phyloP scores from a whole-genome alignment of 2,888 invertebrate genomes.

The Drosophila setosimentum region DNA sequence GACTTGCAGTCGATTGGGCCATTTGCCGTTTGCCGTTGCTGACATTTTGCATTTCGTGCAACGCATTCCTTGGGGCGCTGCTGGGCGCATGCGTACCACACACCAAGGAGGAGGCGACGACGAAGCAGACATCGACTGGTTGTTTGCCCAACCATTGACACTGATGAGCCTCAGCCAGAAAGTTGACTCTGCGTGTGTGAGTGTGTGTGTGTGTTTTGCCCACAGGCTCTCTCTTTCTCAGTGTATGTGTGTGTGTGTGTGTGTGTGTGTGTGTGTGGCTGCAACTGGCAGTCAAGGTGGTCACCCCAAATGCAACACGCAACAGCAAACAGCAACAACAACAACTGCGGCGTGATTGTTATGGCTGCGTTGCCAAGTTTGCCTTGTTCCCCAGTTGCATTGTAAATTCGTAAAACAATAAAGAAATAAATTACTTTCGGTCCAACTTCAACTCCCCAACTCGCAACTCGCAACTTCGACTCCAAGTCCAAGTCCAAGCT shows the following conservation, averaged over 20 bases:
- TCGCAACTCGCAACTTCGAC: conserved; percentile 16
- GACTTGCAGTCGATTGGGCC: conserved; percentile 60
- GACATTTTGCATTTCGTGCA: conserved; percentile 84
- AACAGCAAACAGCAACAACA: conserved; percentile 59
- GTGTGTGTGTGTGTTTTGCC: conserved; percentile 39
- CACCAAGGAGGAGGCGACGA: conserved; percentile 68
- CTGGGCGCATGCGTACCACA: conserved; percentile 79
- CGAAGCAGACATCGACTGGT: conserved; percentile 47
- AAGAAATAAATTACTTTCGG: conserved; percentile 85
- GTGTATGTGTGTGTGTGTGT: conserved; percentile 8
- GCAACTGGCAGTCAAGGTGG: conserved; percentile 73
- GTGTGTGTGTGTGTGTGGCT: conserved; percentile 17
- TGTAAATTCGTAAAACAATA: conserved; percentile 84
- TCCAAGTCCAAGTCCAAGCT: conserved; percentile 59
- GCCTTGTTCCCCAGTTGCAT: conserved; percentile 79
- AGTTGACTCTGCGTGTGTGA: conserved; percentile 25
- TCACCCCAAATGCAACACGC: conserved; percentile 79
- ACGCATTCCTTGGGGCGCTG: conserved; percentile 83
- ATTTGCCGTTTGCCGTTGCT: conserved; percentile 64
- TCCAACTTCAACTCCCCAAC: conserved; percentile 43
- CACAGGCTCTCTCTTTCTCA: conserved; percentile 49
- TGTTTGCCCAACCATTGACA: conserved; percentile 70
- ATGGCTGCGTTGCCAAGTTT: conserved; percentile 73
- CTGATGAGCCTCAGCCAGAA: conserved; percentile 74
- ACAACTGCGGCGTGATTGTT: conserved; percentile 76